Conservation (phyloP, 2,888 invertebrate species). For the Epistrophe grossulariae region DNA sequence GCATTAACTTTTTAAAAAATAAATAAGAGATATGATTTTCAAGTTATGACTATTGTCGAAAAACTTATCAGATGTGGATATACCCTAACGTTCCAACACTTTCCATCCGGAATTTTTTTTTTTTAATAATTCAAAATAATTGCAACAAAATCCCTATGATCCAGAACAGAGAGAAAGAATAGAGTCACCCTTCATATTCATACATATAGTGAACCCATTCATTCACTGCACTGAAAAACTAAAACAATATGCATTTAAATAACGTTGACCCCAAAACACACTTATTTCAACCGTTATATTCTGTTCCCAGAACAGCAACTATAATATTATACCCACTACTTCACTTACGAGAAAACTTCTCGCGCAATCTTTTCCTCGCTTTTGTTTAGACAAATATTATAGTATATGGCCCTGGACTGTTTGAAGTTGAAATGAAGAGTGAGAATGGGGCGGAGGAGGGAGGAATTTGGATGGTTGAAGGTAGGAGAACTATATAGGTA, state of each 20-base stretch:
- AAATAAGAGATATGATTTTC: too few species aligned
- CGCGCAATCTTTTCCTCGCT: slow-evolving; percentile 32
- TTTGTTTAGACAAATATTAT: slow-evolving; percentile 46
- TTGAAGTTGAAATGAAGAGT: background rate
- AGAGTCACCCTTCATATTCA: background rate
- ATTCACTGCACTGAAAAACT: slow-evolving; percentile 9
- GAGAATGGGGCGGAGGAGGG: background rate
- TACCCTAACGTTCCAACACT: background rate
- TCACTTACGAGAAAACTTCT: slow-evolving; percentile 37
- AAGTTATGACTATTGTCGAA: too few species aligned
- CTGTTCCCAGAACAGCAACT: background rate
- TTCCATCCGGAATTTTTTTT: background rate
- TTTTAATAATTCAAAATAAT: slow-evolving; percentile 18
- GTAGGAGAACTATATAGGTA: background rate
- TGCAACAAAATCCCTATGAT: background rate
- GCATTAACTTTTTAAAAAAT: too few species aligned
- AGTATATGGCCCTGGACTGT: slow-evolving; percentile 6
- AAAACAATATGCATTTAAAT: slow-evolving; percentile 43
- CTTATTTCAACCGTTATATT: slow-evolving; percentile 25
- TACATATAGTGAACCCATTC: slow-evolving; percentile 29
- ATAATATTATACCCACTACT: background rate
- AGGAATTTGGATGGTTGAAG: background rate
- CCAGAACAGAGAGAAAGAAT: background rate
- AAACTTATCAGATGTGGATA: too few species aligned
- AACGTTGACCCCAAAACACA: slow-evolving; percentile 66